Evolutionary conservation across 2,797 vertebrate species (phyloP).

Genomic region (Sylvilagus floridanus): DNA sequence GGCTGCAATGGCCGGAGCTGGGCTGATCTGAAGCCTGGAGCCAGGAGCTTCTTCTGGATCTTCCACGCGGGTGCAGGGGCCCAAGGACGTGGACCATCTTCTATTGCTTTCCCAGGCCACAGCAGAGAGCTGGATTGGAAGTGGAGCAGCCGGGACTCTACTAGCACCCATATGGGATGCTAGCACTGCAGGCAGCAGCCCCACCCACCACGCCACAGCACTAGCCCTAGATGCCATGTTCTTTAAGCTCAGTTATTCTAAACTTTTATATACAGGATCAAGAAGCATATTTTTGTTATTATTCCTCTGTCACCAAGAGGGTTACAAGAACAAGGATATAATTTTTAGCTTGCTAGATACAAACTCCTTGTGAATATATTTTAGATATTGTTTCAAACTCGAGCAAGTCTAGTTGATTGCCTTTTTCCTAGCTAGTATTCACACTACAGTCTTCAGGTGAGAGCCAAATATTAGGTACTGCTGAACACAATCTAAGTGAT

Average conservation of each 20-base stretch:
- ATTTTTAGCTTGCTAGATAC: constrained; percentile 8
- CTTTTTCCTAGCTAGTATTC: not conserved
- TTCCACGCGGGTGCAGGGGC: no score
- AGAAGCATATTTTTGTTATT: not conserved
- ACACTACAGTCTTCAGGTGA: not conserved
- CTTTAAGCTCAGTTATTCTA: not conserved
- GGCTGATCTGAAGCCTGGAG: no score
- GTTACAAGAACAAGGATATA: not conserved
- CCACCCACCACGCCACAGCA: no score
- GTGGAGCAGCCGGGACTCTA: no score
- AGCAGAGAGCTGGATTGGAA: no score
- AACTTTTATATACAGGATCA: not conserved
- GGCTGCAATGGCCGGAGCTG: no score
- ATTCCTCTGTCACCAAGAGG: not conserved
- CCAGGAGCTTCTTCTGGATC: no score
- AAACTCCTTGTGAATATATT: not conserved
- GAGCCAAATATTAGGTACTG: not conserved
- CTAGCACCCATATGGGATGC: no score
- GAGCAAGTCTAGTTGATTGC: not conserved
- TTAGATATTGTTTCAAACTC: constrained; percentile 35
- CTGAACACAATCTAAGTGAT: not conserved
- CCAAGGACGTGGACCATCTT: no score
- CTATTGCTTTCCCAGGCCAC: no score
- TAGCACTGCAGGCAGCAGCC: no score
- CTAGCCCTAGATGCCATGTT: not conserved